Conservation (phyloP, 37 sponge, comb jelly and placozoan species). For the Diacarnus erythraeanus region DNA sequence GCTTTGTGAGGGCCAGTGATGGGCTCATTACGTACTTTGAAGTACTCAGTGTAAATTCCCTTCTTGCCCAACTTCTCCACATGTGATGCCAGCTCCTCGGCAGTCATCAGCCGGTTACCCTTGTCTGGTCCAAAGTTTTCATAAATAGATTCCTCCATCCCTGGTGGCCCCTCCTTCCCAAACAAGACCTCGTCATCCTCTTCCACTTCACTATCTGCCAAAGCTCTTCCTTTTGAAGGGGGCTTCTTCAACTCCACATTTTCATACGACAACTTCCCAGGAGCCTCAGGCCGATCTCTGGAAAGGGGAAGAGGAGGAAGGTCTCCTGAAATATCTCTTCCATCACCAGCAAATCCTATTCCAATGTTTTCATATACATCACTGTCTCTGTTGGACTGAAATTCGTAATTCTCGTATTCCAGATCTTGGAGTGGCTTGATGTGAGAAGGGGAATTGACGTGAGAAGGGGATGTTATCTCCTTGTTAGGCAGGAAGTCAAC, state of each 20-base stretch:
- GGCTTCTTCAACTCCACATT: background rate
- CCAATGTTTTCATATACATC: slow-evolving; percentile 3
- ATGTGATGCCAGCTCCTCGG: slow-evolving; percentile 55
- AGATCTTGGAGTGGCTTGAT: background rate
- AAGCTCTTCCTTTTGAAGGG: background rate
- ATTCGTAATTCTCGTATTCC: slow-evolving; percentile 4
- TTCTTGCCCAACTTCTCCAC: slow-evolving; percentile 41
- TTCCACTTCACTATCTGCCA: background rate
- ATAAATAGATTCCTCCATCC: slow-evolving; percentile 33
- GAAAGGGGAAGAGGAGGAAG: slow-evolving; percentile 6
- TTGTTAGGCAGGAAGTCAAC: background rate
- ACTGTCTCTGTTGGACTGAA: slow-evolving; percentile 3
- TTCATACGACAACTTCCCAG: background rate
- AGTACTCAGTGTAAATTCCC: slow-evolving; percentile 64
- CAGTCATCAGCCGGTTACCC: slow-evolving; percentile 49
- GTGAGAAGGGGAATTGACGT: background rate
- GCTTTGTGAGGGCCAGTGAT: slow-evolving; percentile 17
- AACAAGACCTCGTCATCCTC: slow-evolving; percentile 14
- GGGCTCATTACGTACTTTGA: slow-evolving; percentile 52
- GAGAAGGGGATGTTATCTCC: background rate
- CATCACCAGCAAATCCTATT: background rate
- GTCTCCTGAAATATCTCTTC: background rate
- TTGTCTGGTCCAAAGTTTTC: slow-evolving; percentile 60
- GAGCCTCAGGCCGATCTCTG: background rate
- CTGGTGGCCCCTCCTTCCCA: slow-evolving; percentile 27